Percentiles rank a stretch among this genome's conserved stretches.
These are phyloP conservation scores for Pantelozetes paolii DNA, from an alignment of 2,888 invertebrate species.

Conservation along the genomic window DNA sequence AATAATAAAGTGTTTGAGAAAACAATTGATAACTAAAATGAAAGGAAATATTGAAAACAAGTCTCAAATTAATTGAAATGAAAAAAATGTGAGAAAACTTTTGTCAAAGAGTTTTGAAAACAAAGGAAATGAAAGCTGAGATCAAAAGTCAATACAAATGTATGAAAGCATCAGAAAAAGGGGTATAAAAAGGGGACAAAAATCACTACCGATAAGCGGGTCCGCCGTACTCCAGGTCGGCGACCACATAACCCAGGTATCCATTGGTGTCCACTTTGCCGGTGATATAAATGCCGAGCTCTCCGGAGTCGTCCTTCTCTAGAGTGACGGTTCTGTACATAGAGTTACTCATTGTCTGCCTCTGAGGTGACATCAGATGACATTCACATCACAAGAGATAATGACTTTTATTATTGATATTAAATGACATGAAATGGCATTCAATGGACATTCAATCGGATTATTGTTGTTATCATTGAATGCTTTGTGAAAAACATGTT, in stretches of 20 bases:
- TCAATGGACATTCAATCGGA: background rate
- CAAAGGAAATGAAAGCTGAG: no score
- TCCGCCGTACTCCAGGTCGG: conserved; percentile 63
- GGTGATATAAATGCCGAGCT: conserved; percentile 66
- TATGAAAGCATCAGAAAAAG: background rate
- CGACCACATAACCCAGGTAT: conserved; percentile 56
- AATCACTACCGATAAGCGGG: conserved; percentile 59
- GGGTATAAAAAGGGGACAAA: background rate
- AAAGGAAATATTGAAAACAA: no score
- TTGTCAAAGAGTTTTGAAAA: no score
- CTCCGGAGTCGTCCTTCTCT: conserved; percentile 62
- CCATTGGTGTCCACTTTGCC: conserved; percentile 45
- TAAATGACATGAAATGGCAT: no score
- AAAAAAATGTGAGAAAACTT: no score
- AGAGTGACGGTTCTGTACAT: conserved; percentile 57
- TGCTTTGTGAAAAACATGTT: background rate
- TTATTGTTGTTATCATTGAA: background rate
- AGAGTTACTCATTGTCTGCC: background rate
- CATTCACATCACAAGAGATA: background rate
- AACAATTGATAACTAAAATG: no score
- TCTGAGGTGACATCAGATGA: conserved; percentile 10
- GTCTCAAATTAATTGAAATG: no score
- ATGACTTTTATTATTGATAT: background rate
- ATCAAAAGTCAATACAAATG: background rate
- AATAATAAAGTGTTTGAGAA: no score